A percentile compares a stretch with the other conserved stretches of the same genome.
Conservation (phyloP, 2,113 vertebrate species). For the Chlamydotis undulata region DNA sequence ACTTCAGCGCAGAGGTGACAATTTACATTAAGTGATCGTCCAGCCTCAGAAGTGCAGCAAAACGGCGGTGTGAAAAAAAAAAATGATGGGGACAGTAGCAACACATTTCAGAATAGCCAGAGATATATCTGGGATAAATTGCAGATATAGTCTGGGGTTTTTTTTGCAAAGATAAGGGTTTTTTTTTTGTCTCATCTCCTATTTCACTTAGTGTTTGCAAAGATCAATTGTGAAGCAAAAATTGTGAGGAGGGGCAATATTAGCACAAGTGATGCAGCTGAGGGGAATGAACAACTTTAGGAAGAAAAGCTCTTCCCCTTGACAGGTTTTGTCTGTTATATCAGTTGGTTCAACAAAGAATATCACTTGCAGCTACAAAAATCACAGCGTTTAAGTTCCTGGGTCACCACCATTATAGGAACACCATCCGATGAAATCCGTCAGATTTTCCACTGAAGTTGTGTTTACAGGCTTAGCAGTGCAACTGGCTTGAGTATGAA, state of each 20-base stretch:
- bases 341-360: background rate
- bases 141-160: background rate
- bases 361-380: background rate
- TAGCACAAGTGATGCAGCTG: background rate
- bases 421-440: background rate
- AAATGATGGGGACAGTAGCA: background rate
- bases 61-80: background rate
- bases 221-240: background rate
- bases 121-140: background rate
- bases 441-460: conserved; percentile 3
- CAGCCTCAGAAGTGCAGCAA: background rate
- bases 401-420: background rate
- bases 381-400: background rate
- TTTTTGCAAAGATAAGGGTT: background rate
- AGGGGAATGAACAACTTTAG: background rate
- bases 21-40: background rate
- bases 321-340: background rate
- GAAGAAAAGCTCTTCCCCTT: background rate
- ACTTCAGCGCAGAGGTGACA: background rate
- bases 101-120: background rate
- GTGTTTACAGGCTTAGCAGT: conserved; percentile 7
- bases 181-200: background rate
- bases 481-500: background rate
- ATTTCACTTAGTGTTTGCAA: background rate
- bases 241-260: background rate